Conservation (phyloP, 2,113 vertebrate genomes). For the Platichthys flesus region DNA sequence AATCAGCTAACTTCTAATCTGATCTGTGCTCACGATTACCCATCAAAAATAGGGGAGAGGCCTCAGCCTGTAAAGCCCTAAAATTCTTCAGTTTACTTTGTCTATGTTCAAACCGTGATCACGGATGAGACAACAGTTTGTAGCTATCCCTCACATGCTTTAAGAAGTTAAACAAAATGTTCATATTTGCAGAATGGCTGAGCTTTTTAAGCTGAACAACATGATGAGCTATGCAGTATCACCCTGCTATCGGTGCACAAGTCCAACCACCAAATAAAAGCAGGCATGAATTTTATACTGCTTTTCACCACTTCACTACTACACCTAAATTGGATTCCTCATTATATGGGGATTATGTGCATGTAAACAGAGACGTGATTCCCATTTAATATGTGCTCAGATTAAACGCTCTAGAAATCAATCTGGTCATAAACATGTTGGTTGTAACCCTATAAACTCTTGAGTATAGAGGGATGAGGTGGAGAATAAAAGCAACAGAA, state of each 20-base stretch:
- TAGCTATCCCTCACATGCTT: neutral
- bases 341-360: constrained; percentile 3
- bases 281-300: constrained; percentile 9
- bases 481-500: constrained; percentile 75
- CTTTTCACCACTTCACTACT: constrained; percentile 5
- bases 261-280: constrained; percentile 18
- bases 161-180: constrained; percentile 17
- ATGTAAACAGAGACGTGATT: constrained; percentile 29
- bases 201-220: constrained; percentile 6
- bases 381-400: constrained; percentile 6
- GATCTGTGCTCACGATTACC: neutral
- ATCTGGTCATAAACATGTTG: constrained; percentile 11
- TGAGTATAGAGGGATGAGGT: constrained; percentile 29
- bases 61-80: constrained; percentile 8
- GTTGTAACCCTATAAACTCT: constrained; percentile 40
- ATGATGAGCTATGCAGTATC: constrained; percentile 4
- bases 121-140: constrained; percentile 15
- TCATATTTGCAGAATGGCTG: constrained; percentile 7
- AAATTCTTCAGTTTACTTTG: constrained; percentile 8
- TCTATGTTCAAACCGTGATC: constrained; percentile 8
- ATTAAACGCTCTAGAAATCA: constrained; percentile 17
- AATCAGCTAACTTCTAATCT: neutral
- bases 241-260: neutral
- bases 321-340: constrained; percentile 5
- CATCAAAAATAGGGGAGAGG: neutral